These are phyloP conservation scores for Patella pellucida DNA, from an alignment of 2,888 invertebrate species.

Conservation along the genomic window DNA sequence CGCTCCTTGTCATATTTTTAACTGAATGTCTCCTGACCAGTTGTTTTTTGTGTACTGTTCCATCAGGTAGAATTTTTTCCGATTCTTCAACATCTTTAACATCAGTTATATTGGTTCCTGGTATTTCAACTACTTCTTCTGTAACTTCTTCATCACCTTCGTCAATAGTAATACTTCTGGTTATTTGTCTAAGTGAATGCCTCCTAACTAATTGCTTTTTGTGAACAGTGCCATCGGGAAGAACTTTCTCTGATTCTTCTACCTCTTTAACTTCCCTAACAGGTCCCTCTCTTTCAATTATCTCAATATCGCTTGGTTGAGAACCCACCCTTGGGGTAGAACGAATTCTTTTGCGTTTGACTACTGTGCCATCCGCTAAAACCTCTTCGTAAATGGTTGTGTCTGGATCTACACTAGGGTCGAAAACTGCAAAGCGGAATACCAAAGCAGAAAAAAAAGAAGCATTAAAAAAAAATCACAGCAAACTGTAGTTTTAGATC, in stretches of 20 bases:
- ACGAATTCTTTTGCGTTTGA: conserved; percentile 46
- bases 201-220: conserved; percentile 43
- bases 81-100: conserved; percentile 45
- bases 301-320: conserved; percentile 36
- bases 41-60: conserved; percentile 56
- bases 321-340: conserved; percentile 36
- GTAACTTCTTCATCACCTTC: conserved; percentile 51
- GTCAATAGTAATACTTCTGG: conserved; percentile 44
- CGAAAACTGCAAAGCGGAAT: conserved; percentile 58
- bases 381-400: conserved; percentile 49
- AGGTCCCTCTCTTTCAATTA: conserved; percentile 47
- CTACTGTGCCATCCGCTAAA: conserved; percentile 59
- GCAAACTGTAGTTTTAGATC: no score
- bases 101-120: conserved; percentile 31
- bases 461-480: no score
- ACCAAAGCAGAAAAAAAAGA: conserved; percentile 6
- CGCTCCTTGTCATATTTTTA: conserved; percentile 44
- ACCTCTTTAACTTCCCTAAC: conserved; percentile 46
- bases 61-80: conserved; percentile 59
- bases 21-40: conserved; percentile 49
- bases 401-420: conserved; percentile 41
- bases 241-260: conserved; percentile 54
- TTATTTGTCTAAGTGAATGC: conserved; percentile 52
- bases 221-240: conserved; percentile 63
- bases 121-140: conserved; percentile 48